Evolutionary conservation across 1,140 invertebrate genomes (phyloP).

Genomic region (Pentalonia nigronervosa): DNA sequence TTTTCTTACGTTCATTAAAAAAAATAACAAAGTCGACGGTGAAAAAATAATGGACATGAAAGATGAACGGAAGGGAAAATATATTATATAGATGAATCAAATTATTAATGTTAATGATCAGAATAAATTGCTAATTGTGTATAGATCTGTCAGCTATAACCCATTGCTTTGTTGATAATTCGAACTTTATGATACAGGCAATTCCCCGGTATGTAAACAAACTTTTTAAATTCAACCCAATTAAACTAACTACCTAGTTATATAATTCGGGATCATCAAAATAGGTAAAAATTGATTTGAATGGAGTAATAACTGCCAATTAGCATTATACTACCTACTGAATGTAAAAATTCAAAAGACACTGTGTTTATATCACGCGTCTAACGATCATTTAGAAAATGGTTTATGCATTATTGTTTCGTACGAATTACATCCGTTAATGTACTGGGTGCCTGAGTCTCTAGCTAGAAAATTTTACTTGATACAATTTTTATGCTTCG

Average conservation of each 20-base stretch:
- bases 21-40: background rate
- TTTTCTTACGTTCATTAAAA: background rate
- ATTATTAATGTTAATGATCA: background rate
- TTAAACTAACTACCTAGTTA: background rate
- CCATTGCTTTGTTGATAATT: background rate
- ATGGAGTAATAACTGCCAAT: background rate
- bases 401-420: background rate
- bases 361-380: background rate
- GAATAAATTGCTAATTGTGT: background rate
- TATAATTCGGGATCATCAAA: background rate
- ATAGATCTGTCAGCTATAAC: background rate
- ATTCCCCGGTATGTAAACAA: background rate
- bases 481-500: background rate
- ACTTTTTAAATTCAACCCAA: background rate
- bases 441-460: background rate
- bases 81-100: background rate
- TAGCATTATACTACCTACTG: background rate
- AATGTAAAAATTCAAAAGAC: background rate
- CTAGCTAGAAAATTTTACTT: too few species aligned
- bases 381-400: background rate
- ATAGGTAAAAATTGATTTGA: background rate
- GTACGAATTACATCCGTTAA: background rate
- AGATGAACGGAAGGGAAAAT: background rate
- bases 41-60: background rate
- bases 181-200: background rate